Conservation (phyloP, 2,888 invertebrate genomes). For the Venusia cambrica region DNA sequence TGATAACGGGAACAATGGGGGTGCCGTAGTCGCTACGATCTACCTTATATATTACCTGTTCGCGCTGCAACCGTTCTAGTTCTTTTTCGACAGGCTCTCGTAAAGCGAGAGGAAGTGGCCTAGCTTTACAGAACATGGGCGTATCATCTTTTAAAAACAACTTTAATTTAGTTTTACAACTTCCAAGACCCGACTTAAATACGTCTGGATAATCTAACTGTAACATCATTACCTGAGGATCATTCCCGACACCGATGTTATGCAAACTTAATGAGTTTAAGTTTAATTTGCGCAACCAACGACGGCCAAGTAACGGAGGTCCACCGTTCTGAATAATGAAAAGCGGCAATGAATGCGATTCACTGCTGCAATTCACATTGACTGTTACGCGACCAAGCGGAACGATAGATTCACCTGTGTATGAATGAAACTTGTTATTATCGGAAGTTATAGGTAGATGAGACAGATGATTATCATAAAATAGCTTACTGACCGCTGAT, state of each 20-base stretch:
- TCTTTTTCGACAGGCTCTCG: constrained; percentile 25
- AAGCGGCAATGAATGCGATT: constrained; percentile 5
- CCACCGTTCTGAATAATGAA: constrained; percentile 21
- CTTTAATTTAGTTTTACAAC: constrained; percentile 17
- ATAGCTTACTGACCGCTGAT: too few relatives aligned
- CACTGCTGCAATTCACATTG: too few relatives aligned
- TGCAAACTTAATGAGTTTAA: constrained; percentile 14
- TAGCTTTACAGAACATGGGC: constrained; percentile 22
- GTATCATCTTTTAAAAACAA: constrained; percentile 21
- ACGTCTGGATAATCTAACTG: constrained; percentile 25
- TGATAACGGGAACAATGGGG: constrained; percentile 34
- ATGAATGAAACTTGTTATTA: too few relatives aligned
- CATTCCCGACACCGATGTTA: too few relatives aligned
- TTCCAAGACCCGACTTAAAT: constrained; percentile 19
- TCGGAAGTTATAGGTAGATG: too few relatives aligned
- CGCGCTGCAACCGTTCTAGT: constrained; percentile 23
- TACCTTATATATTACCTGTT: constrained; percentile 28
- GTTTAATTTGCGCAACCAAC: constrained; percentile 23
- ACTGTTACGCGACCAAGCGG: constrained; percentile 15
- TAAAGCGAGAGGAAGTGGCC: constrained; percentile 20
- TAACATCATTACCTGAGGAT: neutral
- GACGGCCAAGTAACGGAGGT: constrained; percentile 22
- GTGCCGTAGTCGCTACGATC: constrained; percentile 32
- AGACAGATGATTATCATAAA: too few relatives aligned
- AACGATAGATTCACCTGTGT: too few relatives aligned